A percentile compares a stretch with the other conserved stretches of the same genome.
phyloP scores from a whole-genome alignment of 2,113 vertebrate species.

The Pungitius pungitius region DNA sequence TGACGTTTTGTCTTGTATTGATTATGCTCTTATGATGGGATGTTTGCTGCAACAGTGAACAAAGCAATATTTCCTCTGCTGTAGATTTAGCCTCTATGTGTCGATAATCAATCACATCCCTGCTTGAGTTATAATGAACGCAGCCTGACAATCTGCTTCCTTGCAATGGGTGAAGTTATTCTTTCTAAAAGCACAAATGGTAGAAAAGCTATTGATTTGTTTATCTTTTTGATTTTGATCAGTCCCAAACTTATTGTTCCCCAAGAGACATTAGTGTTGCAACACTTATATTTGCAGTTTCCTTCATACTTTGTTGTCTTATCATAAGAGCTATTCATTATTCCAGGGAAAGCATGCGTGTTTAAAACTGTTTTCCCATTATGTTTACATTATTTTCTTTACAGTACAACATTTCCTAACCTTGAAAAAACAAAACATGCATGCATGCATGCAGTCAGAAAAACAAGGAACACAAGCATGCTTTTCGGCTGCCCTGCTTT shows the following conservation, averaged over 20 bases:
- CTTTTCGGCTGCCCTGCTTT: background rate
- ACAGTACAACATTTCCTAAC: background rate
- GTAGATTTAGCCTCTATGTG: background rate
- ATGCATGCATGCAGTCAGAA: background rate
- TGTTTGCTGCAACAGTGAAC: background rate
- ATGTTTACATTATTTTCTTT: background rate
- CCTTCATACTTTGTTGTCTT: background rate
- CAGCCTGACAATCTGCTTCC: background rate
- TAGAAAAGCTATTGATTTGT: background rate
- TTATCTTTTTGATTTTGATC: background rate
- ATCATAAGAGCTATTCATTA: background rate
- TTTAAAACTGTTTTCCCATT: background rate
- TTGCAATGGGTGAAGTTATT: background rate
- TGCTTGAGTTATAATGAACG: background rate
- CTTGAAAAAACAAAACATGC: background rate
- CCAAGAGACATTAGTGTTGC: background rate
- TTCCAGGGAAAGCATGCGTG: background rate
- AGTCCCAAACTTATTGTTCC: background rate
- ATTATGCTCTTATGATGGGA: background rate
- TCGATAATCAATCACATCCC: conserved; percentile 1
- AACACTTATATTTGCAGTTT: background rate
- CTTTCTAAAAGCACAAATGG: background rate
- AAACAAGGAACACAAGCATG: background rate
- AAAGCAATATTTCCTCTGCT: background rate
- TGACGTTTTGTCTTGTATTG: background rate